Base-by-base conservation (phyloP, 1,140 invertebrate genomes). In the Alviniconcha marisindica region DNA sequence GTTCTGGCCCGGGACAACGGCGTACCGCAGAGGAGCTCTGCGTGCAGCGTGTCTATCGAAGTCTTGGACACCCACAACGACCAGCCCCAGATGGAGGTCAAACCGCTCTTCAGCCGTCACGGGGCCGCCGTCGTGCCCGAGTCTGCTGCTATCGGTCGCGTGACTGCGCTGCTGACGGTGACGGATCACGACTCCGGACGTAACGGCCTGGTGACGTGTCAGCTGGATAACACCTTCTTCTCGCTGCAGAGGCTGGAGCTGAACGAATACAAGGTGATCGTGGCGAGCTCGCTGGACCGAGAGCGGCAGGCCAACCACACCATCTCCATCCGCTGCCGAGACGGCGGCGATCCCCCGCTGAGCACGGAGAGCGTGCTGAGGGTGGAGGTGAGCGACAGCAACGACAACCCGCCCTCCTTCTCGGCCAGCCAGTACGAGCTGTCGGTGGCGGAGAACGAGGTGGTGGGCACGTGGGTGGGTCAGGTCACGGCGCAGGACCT, bases 1-100 rank as follows among this genome's bases (percentile, higher is more conserved):
- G 86, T 92, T 5, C 83, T 83, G 63, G 91, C 90, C 0, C 73
- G 38, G 44, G 92, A 93, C 77, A 82, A 85, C 40, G 91, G 90
- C 1, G 73, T 40, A 15, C 88, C 87, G 12, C 44, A 86, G 4
- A 77, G 86, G 54, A 85, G 84, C 28, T 86, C 88, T 7, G 83
- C 84, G n/a, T 78, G 86, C 5, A 86, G 82, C 14, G 85, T 90
- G 4, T 24, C 51, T 4, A 71, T 88, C 28, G 56, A 78, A 21
- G 56, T 88, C 7, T 31, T 69, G 48, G 85, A 88, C 66, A 84
- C 82, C 2, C 69, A 83, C 42, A 87, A 88, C 60, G 82, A 84
- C 69, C 71, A 69, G 5, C 87, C 87, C 4, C 48, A 33, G 31
- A 83, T 88, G 15, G 63, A 69, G 14, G 56, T 88, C 7, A 86